phyloP scores from a whole-genome alignment of 2,888 invertebrate species.

The Frankliniella fusca region DNA sequence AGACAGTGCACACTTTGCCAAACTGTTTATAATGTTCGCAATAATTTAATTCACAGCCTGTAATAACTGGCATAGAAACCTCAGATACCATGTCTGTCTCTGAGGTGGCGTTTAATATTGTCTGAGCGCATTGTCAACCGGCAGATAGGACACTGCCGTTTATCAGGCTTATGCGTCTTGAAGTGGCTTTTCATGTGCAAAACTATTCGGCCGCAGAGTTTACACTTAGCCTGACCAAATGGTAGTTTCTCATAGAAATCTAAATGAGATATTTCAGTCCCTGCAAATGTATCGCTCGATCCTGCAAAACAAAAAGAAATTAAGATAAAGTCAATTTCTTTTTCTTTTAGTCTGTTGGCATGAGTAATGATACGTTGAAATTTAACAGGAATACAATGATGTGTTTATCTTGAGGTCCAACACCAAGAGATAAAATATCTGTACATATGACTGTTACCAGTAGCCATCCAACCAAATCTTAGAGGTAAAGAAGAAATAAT shows the following conservation, averaged over 20 bases:
- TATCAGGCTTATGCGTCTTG: constrained; percentile 44
- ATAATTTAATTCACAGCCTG: not conserved
- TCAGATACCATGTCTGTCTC: constrained; percentile 15
- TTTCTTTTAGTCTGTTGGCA: not conserved
- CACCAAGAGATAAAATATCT: not conserved
- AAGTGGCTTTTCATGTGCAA: constrained; percentile 46
- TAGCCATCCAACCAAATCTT: constrained; percentile 3
- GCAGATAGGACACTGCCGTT: constrained; percentile 45
- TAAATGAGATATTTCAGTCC: constrained; percentile 31
- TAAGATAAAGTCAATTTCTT: constrained; percentile 26
- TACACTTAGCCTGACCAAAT: constrained; percentile 42
- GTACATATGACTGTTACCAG: not conserved
- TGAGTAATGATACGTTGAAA: not conserved
- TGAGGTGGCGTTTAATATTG: not conserved
- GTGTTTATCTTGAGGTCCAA: not conserved
- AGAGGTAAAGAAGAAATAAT: constrained; percentile 16
- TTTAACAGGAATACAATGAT: not conserved
- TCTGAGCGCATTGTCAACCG: constrained; percentile 21
- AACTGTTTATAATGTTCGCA: not conserved
- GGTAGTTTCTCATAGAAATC: constrained; percentile 37
- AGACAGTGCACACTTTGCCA: not conserved
- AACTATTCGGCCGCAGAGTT: constrained; percentile 46
- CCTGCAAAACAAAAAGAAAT: constrained; percentile 31
- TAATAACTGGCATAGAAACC: not conserved
- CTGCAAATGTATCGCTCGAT: constrained; percentile 30